These are phyloP conservation scores for Ammospiza nelsoni DNA, from an alignment of 2,113 vertebrate species.

Conservation along the genomic window DNA sequence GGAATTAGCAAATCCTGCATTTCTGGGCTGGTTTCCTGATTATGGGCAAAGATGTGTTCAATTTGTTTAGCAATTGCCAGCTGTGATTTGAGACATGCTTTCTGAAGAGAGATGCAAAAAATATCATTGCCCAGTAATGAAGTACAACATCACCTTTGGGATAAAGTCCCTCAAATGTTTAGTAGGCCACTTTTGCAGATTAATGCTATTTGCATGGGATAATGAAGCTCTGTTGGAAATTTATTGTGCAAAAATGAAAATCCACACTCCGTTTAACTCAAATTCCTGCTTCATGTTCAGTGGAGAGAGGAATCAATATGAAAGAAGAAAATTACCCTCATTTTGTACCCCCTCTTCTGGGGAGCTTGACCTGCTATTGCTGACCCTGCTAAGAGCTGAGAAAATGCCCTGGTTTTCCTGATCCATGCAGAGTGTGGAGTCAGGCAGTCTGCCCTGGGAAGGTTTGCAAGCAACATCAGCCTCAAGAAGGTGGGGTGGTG, in stretches of 20 bases:
- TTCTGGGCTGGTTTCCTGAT: not conserved
- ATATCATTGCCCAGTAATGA: not conserved
- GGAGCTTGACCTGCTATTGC: not conserved
- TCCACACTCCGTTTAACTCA: not conserved
- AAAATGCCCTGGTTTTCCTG: not conserved
- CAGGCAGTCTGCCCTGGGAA: not conserved
- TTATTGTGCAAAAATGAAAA: not conserved
- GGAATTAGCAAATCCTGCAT: not conserved
- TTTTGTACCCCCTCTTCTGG: not conserved
- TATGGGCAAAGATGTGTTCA: not conserved
- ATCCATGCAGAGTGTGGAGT: rapidly evolving
- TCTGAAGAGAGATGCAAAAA: not conserved
- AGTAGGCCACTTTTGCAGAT: not conserved
- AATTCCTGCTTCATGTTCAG: not conserved
- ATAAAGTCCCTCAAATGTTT: not conserved
- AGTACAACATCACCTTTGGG: not conserved
- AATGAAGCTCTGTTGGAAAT: not conserved
- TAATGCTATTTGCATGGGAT: not conserved
- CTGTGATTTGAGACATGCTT: not conserved
- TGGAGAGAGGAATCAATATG: not conserved
- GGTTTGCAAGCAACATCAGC: not conserved
- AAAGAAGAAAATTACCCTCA: not conserved
- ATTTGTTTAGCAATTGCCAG: not conserved
- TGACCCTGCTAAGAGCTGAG: not conserved
- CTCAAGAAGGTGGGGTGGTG: rapidly evolving